A percentile compares a stretch with the other conserved stretches of the same genome.
Conservation (phyloP, 2,797 vertebrate species). For the Vipera latastei region DNA sequence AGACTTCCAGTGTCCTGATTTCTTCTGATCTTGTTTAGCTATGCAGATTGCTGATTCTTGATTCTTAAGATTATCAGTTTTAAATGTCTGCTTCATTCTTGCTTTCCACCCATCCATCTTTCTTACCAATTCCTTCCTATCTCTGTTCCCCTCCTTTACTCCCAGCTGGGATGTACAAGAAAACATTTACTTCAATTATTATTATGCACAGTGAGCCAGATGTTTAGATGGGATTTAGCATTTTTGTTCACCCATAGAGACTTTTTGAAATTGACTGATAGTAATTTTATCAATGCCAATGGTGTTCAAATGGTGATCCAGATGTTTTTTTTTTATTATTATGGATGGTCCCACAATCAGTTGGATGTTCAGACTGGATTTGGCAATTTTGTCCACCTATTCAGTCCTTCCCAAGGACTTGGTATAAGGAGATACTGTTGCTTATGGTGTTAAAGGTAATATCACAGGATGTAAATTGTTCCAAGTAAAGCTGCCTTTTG, state of each 20-base stretch:
- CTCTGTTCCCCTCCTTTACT: neutral
- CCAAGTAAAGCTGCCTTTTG: neutral
- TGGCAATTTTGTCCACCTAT: too few species aligned
- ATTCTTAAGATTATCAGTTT: neutral
- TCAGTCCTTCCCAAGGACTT: neutral
- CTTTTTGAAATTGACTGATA: neutral
- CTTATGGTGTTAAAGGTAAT: neutral
- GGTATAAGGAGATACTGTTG: neutral
- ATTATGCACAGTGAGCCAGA: neutral
- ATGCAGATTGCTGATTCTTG: neutral
- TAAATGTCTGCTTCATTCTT: neutral
- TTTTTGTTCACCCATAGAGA: neutral
- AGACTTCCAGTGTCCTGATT: neutral
- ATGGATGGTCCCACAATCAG: too few species aligned
- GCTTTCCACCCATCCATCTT: neutral
- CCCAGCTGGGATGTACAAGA: neutral
- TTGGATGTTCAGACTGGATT: too few species aligned
- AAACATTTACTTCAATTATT: neutral
- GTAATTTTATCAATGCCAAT: neutral
- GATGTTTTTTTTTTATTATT: too few species aligned
- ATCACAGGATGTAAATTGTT: neutral
- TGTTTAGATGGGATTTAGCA: neutral
- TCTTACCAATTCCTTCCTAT: neutral
- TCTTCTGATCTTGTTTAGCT: neutral
- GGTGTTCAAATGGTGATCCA: too few species aligned